These are phyloP conservation scores for Acleris holmiana DNA, from an alignment of 2,888 invertebrate species.

Conservation along the genomic window DNA sequence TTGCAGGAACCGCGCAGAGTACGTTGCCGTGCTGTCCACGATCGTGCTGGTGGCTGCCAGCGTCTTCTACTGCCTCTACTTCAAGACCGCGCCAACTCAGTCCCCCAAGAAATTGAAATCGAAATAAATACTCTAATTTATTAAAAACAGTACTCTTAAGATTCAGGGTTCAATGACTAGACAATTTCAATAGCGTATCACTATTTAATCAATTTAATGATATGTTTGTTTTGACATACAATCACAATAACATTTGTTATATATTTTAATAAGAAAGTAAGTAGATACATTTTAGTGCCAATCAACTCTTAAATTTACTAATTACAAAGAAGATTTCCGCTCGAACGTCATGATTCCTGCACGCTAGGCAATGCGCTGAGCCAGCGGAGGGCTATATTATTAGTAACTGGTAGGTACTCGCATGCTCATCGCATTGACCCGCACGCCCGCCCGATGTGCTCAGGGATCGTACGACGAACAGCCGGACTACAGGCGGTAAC, in stretches of 20 bases:
- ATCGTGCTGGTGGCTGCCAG: constrained; percentile 82
- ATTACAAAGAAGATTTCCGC: constrained; percentile 1
- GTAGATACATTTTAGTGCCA: constrained; percentile 33
- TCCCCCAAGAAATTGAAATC: constrained; percentile 57
- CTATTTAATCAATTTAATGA: constrained; percentile 67
- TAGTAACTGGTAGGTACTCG: too few relatives aligned
- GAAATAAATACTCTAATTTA: constrained; percentile 47
- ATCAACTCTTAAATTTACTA: constrained; percentile 29
- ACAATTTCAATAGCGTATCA: constrained; percentile 51
- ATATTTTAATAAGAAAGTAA: constrained; percentile 39
- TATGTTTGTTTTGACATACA: constrained; percentile 68
- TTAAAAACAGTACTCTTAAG: neutral
- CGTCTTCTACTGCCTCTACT: constrained; percentile 83
- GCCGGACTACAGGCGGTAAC: too few relatives aligned
- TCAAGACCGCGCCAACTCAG: constrained; percentile 58
- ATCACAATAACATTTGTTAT: constrained; percentile 63
- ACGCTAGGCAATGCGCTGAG: too few relatives aligned
- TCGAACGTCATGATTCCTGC: too few relatives aligned
- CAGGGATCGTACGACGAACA: too few relatives aligned
- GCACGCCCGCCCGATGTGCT: too few relatives aligned
- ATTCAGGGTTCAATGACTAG: constrained; percentile 44
- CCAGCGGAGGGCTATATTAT: too few relatives aligned
- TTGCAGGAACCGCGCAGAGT: constrained; percentile 86
- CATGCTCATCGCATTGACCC: too few relatives aligned
- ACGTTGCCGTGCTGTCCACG: constrained; percentile 83